Evolutionary conservation across 2,888 invertebrate genomes (phyloP), one percentile per base, ranked within the genome.

Genomic region (Drosophila kambysellisi): DNA sequence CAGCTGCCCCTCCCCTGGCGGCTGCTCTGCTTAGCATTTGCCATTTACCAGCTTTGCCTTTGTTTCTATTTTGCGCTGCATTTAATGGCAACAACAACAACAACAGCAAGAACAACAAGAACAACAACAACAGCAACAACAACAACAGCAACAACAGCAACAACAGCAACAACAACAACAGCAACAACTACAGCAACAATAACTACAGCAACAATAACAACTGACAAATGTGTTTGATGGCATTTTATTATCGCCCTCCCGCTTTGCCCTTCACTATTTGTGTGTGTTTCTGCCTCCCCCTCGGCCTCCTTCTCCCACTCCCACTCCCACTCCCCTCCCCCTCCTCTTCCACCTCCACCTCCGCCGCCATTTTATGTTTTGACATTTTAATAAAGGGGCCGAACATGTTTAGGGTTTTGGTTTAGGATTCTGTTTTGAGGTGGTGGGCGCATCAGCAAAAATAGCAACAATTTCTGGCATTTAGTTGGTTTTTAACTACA

Each of bases 371-470:
- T 81, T 85, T 80, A 83, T 85, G 78, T 71, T 70, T 78, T 89
- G 90, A 85, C 90, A 85, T 89, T 85, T 85, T 88, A 88, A 89
- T 85, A 88, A 85, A 88, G 90, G 75, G 67, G 69, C 56, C 56
- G 43, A 39, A 56, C 39, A n/a, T 56, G 56, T 56, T 39, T 39
- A 39, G 61, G 37, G 50, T 29, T 41, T 41, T 37, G 53, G 37
- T 62, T 32, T 30, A 33, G 20, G 46, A 30, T 30, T 57, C 41
- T 41, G 30, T 5, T 32, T 4, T n/a, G n/a, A 35, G 6, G 3
- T 20, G 25, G 17, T 29, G 30, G 39, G 41, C n/a, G 32, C 20
- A 63, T 48, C 63, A 59, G 51, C 56, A 53, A 61, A 39, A 66
- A 60, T 52, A 62, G 77, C 59, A 77, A 67, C 60, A 73, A 76